Evolutionary conservation across 2,888 invertebrate species (phyloP).

Genomic region (Euzetes globulus): DNA sequence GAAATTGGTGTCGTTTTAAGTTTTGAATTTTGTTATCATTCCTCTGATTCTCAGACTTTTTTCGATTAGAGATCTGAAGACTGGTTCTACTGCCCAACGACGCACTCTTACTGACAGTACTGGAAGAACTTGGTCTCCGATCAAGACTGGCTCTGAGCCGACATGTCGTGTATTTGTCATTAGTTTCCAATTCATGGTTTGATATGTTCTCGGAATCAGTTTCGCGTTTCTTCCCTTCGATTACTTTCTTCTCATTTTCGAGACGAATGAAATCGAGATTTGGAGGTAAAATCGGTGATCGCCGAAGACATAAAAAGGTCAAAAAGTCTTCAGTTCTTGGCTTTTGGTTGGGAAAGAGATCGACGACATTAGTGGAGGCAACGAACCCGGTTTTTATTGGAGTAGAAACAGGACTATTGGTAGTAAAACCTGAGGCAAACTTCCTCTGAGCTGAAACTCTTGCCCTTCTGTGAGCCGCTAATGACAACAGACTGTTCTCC

Average conservation of each 20-base stretch:
- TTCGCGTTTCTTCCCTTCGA: background rate
- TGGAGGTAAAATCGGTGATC: conserved; percentile 45
- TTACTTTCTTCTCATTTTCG: background rate
- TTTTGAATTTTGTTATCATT: background rate
- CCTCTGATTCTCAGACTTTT: conserved; percentile 1
- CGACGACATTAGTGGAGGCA: conserved; percentile 36
- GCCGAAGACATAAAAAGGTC: conserved; percentile 73
- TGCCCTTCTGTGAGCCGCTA: conserved; percentile 7
- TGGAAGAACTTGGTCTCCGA: conserved; percentile 13
- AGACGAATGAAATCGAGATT: conserved; percentile 25
- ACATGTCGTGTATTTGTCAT: background rate
- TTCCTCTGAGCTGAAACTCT: conserved; percentile 53
- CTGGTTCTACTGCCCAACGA: conserved; percentile 10
- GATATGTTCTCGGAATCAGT: background rate
- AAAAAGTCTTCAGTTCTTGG: conserved; percentile 78
- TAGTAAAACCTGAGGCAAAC: conserved; percentile 59
- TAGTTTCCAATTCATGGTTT: background rate
- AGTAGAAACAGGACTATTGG: conserved; percentile 53
- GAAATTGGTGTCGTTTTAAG: background rate
- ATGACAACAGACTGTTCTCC: background rate
- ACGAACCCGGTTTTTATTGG: conserved; percentile 53
- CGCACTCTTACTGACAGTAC: background rate
- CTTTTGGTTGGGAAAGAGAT: conserved; percentile 49
- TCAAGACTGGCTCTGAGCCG: background rate
- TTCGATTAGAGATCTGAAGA: conserved; percentile 3